Evolutionary conservation across 2,113 vertebrate species (phyloP).

Genomic region (Acrocephalus arundinaceus): DNA sequence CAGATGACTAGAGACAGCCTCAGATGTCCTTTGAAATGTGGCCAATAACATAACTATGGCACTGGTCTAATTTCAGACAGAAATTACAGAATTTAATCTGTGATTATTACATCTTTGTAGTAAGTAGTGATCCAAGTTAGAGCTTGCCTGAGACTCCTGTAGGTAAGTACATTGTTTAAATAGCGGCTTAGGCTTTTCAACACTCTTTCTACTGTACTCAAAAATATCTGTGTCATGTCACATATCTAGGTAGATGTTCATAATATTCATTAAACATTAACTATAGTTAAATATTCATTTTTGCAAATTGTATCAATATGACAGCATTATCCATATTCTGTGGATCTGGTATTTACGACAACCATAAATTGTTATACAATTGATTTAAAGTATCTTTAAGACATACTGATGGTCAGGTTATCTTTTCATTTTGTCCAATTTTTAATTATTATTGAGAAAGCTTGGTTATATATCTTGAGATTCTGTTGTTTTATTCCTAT

Average conservation of each 20-base stretch:
- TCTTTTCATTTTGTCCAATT: not conserved
- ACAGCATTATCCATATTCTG: not conserved
- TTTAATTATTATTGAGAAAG: not conserved
- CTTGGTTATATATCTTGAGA: not conserved
- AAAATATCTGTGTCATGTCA: not conserved
- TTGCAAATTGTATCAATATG: not conserved
- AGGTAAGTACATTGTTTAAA: constrained; percentile 8
- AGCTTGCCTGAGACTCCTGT: not conserved
- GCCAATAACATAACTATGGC: not conserved
- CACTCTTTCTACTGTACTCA: not conserved
- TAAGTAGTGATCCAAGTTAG: not conserved
- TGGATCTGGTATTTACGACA: not conserved
- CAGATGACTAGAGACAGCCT: not conserved
- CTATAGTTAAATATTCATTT: not conserved
- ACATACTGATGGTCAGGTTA: not conserved
- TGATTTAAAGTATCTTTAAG: not conserved
- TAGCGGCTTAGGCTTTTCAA: not conserved
- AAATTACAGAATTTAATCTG: not conserved
- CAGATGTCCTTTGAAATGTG: not conserved
- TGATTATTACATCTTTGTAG: not conserved
- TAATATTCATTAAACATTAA: not conserved
- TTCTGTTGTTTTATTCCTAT: not conserved
- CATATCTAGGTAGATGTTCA: not conserved
- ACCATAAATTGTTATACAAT: not conserved
- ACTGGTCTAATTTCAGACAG: not conserved